These are phyloP conservation scores for Nowickia ferox DNA, from an alignment of 2,888 invertebrate species.

Conservation along the genomic window DNA sequence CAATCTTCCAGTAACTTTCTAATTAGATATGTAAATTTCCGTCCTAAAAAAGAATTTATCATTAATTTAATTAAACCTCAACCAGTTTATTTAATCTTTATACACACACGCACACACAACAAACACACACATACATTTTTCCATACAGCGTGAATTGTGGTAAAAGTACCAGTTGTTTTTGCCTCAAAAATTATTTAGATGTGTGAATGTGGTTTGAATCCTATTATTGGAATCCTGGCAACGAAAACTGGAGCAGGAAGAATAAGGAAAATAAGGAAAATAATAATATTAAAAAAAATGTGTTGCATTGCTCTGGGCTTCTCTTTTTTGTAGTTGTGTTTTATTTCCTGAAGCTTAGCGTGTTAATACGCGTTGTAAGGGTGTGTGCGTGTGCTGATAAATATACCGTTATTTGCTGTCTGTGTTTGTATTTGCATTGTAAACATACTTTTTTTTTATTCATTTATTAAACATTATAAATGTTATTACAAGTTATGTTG, in stretches of 20 bases:
- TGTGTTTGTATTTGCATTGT: conserved; percentile 41
- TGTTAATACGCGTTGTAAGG: not conserved
- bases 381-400: not conserved
- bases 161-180: no score
- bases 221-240: conserved; percentile 11
- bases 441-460: not conserved
- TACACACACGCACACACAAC: not conserved
- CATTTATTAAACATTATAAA: no score
- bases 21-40: not conserved
- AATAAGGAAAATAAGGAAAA: not conserved
- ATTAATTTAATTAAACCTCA: conserved; percentile 69
- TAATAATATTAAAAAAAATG: conserved; percentile 40
- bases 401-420: conserved; percentile 26
- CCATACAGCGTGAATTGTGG: no score
- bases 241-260: not conserved
- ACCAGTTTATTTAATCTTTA: conserved; percentile 38
- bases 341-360: not conserved
- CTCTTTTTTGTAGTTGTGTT: conserved; percentile 38
- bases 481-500: no score
- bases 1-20: not conserved
- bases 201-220: conserved; percentile 4
- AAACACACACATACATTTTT: no score
- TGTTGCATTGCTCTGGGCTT: conserved; percentile 51
- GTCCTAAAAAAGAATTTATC: conserved; percentile 42
- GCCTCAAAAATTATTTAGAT: not conserved